phyloP scores from a whole-genome alignment of 2,113 vertebrate species.

The Donacobius atricapilla region DNA sequence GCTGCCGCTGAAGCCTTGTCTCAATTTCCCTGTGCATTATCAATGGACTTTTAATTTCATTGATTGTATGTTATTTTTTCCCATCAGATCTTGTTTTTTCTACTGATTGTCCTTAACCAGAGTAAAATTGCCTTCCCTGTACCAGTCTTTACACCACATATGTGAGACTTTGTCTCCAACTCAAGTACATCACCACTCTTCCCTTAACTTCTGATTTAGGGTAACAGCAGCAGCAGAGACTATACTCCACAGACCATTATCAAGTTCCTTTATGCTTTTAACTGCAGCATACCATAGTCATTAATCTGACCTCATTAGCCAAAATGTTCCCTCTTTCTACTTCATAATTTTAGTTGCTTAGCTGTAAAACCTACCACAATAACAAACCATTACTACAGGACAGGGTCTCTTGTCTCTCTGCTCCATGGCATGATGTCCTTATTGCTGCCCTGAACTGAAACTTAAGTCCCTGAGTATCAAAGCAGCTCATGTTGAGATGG shows the following conservation, averaged over 20 bases:
- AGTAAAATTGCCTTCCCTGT: neutral
- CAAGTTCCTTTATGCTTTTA: neutral
- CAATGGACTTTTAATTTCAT: neutral
- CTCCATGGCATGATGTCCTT: neutral
- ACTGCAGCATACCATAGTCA: neutral
- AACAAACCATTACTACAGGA: neutral
- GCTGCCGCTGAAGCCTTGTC: neutral
- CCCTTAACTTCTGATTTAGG: neutral
- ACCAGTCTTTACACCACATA: accelerated
- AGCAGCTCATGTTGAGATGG: neutral
- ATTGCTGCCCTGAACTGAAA: neutral
- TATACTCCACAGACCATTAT: neutral
- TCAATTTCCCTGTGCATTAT: neutral
- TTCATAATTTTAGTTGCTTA: neutral
- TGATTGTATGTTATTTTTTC: neutral
- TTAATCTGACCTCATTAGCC: neutral
- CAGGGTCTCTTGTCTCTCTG: neutral
- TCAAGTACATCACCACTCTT: neutral
- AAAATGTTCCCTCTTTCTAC: neutral
- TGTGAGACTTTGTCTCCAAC: neutral
- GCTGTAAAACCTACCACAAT: neutral
- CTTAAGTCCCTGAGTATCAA: neutral
- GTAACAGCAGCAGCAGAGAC: neutral
- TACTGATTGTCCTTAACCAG: neutral
- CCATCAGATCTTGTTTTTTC: neutral